Evolutionary conservation across 2,888 invertebrate species (phyloP), one percentile per base, ranked within the genome.

Genomic region (Oscheius sp.): DNA sequence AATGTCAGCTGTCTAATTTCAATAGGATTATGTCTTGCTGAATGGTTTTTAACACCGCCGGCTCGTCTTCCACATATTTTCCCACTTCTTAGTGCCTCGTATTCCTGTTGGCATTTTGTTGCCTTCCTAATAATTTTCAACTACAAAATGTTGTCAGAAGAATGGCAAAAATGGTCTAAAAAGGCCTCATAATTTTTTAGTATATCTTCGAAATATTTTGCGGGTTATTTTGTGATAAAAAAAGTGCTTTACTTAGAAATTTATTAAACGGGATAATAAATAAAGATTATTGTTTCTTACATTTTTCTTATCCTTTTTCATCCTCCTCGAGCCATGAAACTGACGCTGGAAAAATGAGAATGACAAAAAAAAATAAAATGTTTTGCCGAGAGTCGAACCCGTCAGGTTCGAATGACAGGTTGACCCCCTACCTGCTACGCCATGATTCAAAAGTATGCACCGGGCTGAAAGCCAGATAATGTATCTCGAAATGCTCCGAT

Each of bases 71-170:
- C 96, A 0, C 93, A 96, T 90, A 89, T 96, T 46, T 95, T 92
- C 90, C 91, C 94, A 0, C 90, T 96, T 59, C 89, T 94, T 27
- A 92, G 95, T 77, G 94, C 95, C 0, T 90, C 93, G 7, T 95
- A 93, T 89, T 93, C 93, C 9, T 96, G 93, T 89, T 89, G 90
- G 1, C 95, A 96, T 91, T 95, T 96, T 89, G 73, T 79, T 7
- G 52, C 46, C 66, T 78, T 78, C 55, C 53, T 77, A 2, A n/a
- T 53, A 0, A 70, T 45, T 13, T 75, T 79, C 58, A 73, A 72
- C n/a, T 0, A 69, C 1, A 23, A 59, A 69, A 56, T 69, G 64
- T 16, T 73, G 5, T 45, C 35, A 12, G 72, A 74, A 29, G 73
- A 72, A 49, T 61, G 21, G 9, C n/a, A 23, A n/a, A 71, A 71